Evolutionary conservation across 1,140 invertebrate genomes (phyloP).

Genomic region (Pseudomyrmex gracilis): DNA sequence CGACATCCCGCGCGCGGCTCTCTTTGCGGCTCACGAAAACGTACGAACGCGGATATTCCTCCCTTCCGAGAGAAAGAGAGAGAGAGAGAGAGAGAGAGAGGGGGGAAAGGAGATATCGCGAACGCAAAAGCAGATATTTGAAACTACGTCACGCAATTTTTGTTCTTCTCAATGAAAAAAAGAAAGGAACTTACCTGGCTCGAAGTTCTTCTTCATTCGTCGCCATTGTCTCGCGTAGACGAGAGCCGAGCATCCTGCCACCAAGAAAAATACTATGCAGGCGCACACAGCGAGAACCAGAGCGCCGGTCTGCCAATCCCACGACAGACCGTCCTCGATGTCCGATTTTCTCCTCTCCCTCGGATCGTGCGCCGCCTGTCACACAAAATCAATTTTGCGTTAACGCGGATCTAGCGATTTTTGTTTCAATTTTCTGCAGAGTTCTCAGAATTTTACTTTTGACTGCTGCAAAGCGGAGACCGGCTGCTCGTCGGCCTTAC

Average conservation of each 20-base stretch:
- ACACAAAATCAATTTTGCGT: background rate
- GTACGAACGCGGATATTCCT: constrained; percentile 1
- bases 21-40: constrained; percentile 14
- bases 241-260: constrained; percentile 88
- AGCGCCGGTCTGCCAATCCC: constrained; percentile 88
- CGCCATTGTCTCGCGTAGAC: constrained; percentile 88
- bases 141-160: too few relatives aligned
- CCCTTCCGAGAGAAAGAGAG: background rate
- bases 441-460: constrained; percentile 44
- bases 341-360: constrained; percentile 55
- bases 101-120: background rate
- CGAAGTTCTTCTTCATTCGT: constrained; percentile 86
- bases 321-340: constrained; percentile 66
- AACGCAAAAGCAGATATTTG: background rate
- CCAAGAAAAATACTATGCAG: constrained; percentile 88
- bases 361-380: constrained; percentile 40
- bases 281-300: constrained; percentile 87
- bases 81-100: too few relatives aligned
- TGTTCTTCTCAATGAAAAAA: background rate
- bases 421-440: background rate
- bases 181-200: constrained; percentile 83
- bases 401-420: background rate
- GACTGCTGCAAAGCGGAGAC: constrained; percentile 25
- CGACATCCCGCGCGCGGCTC: constrained; percentile 26
- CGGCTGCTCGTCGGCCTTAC: constrained; percentile 13